These are phyloP conservation scores for Eupithecia vulgata DNA, from an alignment of 2,888 invertebrate genomes.

Conservation along the genomic window DNA sequence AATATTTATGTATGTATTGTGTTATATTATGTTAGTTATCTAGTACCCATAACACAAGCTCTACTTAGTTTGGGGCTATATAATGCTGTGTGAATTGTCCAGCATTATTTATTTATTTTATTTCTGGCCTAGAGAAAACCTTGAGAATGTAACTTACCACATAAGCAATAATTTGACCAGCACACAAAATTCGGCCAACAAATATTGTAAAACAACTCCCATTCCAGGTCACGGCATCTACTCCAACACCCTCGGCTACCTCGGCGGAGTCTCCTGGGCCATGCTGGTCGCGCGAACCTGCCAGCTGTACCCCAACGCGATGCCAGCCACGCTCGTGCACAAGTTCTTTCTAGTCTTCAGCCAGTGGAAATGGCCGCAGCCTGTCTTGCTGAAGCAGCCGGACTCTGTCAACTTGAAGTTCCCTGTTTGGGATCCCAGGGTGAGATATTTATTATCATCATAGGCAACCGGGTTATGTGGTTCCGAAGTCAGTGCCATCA, in stretches of 20 bases:
- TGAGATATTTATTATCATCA: conserved; percentile 61
- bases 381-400: conserved; percentile 96
- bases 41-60: no score
- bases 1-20: no score
- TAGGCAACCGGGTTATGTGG: no score
- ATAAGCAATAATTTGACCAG: no score
- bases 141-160: no score
- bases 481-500: no score
- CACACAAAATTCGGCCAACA: not conserved
- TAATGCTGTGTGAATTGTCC: no score
- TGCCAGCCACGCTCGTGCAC: conserved; percentile 96
- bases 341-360: conserved; percentile 99
- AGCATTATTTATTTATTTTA: no score
- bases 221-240: conserved; percentile 95
- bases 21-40: no score
- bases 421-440: conserved; percentile 98
- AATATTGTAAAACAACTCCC: not conserved
- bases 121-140: no score
- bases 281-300: conserved; percentile 99
- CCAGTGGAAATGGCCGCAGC: conserved; percentile 99
- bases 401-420: conserved; percentile 94
- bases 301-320: conserved; percentile 98
- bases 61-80: no score
- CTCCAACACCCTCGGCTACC: conserved; percentile 98
- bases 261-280: conserved; percentile 99